phyloP scores from a whole-genome alignment of 2,113 vertebrate genomes.

The Mirounga angustirostris region DNA sequence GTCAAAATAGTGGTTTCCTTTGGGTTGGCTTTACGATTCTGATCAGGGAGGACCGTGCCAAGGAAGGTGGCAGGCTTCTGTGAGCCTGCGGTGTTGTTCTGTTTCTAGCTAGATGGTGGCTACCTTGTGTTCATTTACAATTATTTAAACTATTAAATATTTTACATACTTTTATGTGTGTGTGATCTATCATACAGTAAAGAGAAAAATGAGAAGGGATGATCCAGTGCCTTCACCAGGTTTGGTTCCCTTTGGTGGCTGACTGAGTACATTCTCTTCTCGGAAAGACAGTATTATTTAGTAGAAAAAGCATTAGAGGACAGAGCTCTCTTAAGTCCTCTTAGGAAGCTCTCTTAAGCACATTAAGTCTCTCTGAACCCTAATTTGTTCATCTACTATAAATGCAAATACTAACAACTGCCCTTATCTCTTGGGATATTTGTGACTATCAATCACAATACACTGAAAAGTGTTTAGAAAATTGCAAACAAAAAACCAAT shows the following conservation, averaged over 20 bases:
- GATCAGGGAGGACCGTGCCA: background rate
- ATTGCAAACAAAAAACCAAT: background rate
- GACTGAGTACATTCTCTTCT: background rate
- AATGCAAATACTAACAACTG: conserved; percentile 45
- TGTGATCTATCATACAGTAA: background rate
- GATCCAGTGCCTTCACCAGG: background rate
- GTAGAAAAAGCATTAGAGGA: background rate
- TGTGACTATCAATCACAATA: background rate
- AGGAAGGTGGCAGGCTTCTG: background rate
- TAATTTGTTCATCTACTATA: conserved; percentile 40
- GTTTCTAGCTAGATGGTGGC: background rate
- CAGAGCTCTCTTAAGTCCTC: conserved; percentile 31
- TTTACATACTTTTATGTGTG: background rate
- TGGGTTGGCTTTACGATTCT: background rate
- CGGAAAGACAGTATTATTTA: conserved; percentile 3
- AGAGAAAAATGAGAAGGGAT: background rate
- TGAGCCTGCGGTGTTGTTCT: background rate
- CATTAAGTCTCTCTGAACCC: conserved; percentile 33
- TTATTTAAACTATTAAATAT: background rate
- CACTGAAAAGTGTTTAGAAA: background rate
- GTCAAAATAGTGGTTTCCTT: background rate
- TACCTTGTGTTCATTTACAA: background rate
- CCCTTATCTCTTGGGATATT: background rate
- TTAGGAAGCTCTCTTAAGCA: conserved; percentile 18
- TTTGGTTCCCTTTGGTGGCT: background rate